phyloP scores from a whole-genome alignment of 2,797 vertebrate species.

The Babyrousa celebensis region DNA sequence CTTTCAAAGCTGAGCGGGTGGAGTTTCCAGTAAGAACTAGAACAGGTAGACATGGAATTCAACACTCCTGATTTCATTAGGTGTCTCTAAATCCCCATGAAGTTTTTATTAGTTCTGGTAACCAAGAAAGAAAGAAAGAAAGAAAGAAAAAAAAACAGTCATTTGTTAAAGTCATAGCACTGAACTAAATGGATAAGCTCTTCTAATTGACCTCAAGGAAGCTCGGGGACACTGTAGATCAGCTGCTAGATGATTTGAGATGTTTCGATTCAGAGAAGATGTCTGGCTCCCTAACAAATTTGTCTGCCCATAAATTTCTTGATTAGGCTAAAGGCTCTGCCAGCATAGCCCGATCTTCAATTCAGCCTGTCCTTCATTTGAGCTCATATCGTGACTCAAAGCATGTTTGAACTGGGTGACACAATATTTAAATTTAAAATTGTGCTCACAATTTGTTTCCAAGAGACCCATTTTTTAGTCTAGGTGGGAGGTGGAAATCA shows the following conservation, averaged over 20 bases:
- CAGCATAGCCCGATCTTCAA: neutral
- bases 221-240: conserved; percentile 59
- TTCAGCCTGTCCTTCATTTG: conserved; percentile 49
- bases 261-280: conserved; percentile 66
- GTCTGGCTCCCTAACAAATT: conserved; percentile 69
- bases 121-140: neutral
- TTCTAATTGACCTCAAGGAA: conserved; percentile 73
- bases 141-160: neutral
- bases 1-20: neutral
- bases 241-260: conserved; percentile 65
- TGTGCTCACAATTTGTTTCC: conserved; percentile 51
- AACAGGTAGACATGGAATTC: conserved; percentile 2
- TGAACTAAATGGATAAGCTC: conserved; percentile 66
- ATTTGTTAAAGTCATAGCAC: conserved; percentile 69
- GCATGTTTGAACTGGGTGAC: conserved; percentile 61
- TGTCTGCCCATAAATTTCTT: conserved; percentile 75
- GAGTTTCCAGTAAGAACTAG: neutral
- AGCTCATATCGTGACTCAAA: neutral
- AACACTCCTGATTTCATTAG: neutral
- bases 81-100: conserved; percentile 60
- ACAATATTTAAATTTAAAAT: conserved; percentile 77
- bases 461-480: conserved; percentile 54
- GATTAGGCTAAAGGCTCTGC: conserved; percentile 69
- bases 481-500: conserved; percentile 28
- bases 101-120: conserved; percentile 77